Base-by-base conservation (phyloP, 2,797 vertebrate species). In the Myotis planiceps region DNA sequence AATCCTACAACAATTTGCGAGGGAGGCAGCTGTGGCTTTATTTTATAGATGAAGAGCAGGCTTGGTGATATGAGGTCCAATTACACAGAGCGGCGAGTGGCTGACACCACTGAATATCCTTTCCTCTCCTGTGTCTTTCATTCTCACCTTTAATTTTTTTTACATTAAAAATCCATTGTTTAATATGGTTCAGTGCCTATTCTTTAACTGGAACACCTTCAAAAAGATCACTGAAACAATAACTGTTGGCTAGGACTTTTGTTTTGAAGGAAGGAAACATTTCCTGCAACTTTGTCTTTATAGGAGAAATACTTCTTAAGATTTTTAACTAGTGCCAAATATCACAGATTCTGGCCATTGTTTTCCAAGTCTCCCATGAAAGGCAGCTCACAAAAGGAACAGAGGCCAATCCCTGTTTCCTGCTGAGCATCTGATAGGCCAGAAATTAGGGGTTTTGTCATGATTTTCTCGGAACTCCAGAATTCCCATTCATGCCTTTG, bases 201-300 rank as follows among this genome's bases (percentile, higher is more conserved):
- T 72, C 72, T 86, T 95, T 94, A 47, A 85, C 37, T 68, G 21
- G 74, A 68, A 75, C n/a, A 63, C n/a, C 23, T 93, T 93, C 16
- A n/a, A 27, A 90, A 92, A 42, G 13, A 47, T 79, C 65, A 39
- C n/a, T 80, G 92, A 66, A 23, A 87, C 32, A 29, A 5, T 80
- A 94, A 37, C 27, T 74, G 5, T 74, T 76, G 29, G 16, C 29
- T 90, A 68, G 21, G 23, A 27, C 63, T 88, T 96, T 80, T 76
- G 23, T 92, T 90, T 92, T 25, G 74, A 63, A 60, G n/a, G 60
- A 92, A 96, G 79, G 42, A 78, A 27, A 21, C 8, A 58, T 78
- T 84, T 93, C 51, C 60, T 72, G 7, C 76, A 51, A 68, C 27
- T 47, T 34, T 96, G 34, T 89, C 32, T 89, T 89, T 82, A 60